phyloP scores from a whole-genome alignment of 1,140 invertebrate species.

The Drosophila tropicalis region DNA sequence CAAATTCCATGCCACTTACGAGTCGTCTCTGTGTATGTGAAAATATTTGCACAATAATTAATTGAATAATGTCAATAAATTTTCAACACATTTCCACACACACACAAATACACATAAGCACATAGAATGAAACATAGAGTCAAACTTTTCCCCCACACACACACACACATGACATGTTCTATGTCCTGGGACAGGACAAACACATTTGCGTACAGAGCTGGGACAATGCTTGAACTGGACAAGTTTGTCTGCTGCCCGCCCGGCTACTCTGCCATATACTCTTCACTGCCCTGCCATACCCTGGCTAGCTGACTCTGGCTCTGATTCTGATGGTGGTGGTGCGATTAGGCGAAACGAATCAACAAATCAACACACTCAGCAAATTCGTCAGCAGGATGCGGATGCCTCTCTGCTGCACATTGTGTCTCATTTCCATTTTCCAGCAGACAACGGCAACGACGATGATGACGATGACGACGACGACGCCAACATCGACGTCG shows the following conservation, averaged over 20 bases:
- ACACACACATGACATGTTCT: slow-evolving; percentile 40
- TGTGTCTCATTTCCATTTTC: slow-evolving; percentile 80
- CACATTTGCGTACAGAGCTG: slow-evolving; percentile 75
- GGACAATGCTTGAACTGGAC: slow-evolving; percentile 75
- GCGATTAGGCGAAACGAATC: slow-evolving; percentile 83
- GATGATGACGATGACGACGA: slow-evolving; percentile 43
- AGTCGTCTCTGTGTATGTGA: slow-evolving; percentile 34
- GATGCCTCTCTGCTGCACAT: slow-evolving; percentile 68
- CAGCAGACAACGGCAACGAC: slow-evolving; percentile 45
- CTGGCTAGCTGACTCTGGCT: slow-evolving; percentile 41
- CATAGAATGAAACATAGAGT: slow-evolving; percentile 30
- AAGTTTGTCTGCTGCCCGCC: slow-evolving; percentile 63
- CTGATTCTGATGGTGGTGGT: slow-evolving; percentile 65
- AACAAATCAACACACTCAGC: slow-evolving; percentile 83
- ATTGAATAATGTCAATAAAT: slow-evolving; percentile 83
- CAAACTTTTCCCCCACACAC: slow-evolving; percentile 54
- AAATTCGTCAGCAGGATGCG: slow-evolving; percentile 80
- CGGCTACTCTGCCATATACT: slow-evolving; percentile 28
- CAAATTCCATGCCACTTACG: slow-evolving; percentile 79
- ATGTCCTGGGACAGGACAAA: slow-evolving; percentile 74
- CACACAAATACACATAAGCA: slow-evolving; percentile 39
- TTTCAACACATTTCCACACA: slow-evolving; percentile 79
- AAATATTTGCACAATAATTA: slow-evolving; percentile 83
- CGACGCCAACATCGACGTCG: slow-evolving; percentile 51
- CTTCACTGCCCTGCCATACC: neutral